Base-by-base conservation (phyloP, 2,797 vertebrate genomes). In the Bryconaethiops microstoma region DNA sequence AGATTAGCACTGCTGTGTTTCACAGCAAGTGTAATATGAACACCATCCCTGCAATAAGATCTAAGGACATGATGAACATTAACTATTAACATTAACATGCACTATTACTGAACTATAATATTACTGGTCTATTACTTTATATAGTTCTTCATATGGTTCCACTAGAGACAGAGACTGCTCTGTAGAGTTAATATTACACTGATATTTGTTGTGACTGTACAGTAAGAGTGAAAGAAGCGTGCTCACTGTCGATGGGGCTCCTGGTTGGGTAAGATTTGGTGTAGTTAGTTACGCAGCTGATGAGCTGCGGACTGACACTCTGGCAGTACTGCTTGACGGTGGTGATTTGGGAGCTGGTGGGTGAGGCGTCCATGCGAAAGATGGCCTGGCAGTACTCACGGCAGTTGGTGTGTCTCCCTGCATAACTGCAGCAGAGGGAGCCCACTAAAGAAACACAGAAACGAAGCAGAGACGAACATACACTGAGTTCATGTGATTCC, bases 351-450 rank as follows among this genome's bases (percentile, higher is more conserved):
- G 97, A 99, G 39, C 96, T 94, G 0, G 96, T 97, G 78, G 98
- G 98, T 57, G 97, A 97, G 0, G 97, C 98, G 91, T 99, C 98
- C 0, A 97, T 99, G 85, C 98, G 95, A 91, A 99, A 99, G 92
- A 99, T 99, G 79, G 98, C 98, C 91, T 99, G 97, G 86, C 98
- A 99, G 87, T 97, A 99, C 79, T 99, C 97, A 55, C 97, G 92
- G 81, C 98, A 99, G 92, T 96, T 98, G 12, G 98, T 99, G 87
- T 99, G 97, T 82, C 97, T 96, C 7, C 97, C 97, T 59, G 97
- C 98, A 0, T 98, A 98, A 85, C 97, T 95, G 92, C 98, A 99
- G 89, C 98, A 99, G 0, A 97, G 93, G 0, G 98, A 99, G 72
- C 98, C 98, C 97, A 97, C 98, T 99, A 83, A 0, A 84, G 77